phyloP scores from a whole-genome alignment of 64 coral and sea anemone species.

The Pachyseris speciosa region DNA sequence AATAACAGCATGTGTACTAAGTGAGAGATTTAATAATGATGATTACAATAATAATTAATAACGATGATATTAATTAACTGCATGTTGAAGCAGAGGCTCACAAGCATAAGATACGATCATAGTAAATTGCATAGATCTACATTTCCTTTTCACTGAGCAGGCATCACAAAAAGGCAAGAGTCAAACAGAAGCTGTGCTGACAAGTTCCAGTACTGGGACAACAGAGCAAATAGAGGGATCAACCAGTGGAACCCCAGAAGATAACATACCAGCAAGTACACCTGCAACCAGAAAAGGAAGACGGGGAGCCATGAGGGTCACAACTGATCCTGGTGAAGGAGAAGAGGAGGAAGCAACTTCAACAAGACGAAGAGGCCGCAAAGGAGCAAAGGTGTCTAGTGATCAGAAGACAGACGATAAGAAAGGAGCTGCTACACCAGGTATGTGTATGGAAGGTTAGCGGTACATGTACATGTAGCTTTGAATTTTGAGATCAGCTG shows the following conservation, averaged over 20 bases:
- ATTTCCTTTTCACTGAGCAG: background rate
- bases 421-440: background rate
- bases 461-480: too few species aligned
- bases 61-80: too few species aligned
- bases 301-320: conserved; percentile 10
- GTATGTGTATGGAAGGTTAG: background rate
- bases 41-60: too few species aligned
- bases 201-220: background rate
- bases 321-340: background rate
- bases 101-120: too few species aligned
- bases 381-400: background rate
- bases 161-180: background rate
- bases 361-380: background rate
- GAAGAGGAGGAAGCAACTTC: conserved; percentile 11
- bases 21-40: too few species aligned
- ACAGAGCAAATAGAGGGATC: background rate
- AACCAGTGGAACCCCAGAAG: background rate
- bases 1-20: too few species aligned
- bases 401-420: background rate
- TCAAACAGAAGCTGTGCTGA: background rate
- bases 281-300: background rate
- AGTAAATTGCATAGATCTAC: too few species aligned
- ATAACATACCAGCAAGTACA: background rate
- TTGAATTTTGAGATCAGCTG: too few species aligned
- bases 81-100: too few species aligned